These are phyloP conservation scores for Agonum fuliginosum DNA, from an alignment of 2,888 invertebrate species.

Conservation along the genomic window DNA sequence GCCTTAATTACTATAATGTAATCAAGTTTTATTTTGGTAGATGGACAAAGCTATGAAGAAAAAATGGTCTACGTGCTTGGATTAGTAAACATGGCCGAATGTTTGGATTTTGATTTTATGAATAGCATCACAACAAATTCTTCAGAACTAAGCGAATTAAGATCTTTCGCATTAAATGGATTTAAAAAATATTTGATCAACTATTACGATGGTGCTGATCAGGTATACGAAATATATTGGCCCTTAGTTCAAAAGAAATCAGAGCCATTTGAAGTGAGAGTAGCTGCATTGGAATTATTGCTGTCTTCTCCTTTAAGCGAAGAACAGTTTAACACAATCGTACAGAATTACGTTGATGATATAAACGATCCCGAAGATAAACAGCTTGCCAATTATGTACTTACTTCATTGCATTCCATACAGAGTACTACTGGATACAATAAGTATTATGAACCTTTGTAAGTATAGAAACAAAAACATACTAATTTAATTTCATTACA, in stretches of 20 bases:
- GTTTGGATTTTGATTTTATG: too few species aligned
- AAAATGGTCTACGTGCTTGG: background rate
- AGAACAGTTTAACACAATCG: conserved; percentile 3
- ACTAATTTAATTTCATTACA: too few species aligned
- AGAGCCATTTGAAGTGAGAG: conserved; percentile 27
- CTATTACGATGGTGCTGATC: background rate
- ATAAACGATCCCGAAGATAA: background rate
- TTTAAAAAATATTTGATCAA: background rate
- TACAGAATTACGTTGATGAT: background rate
- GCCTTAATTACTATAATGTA: too few species aligned
- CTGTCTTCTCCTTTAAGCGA: background rate
- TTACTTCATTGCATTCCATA: too few species aligned
- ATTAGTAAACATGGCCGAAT: background rate
- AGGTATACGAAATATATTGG: conserved; percentile 11
- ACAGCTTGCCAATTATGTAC: conserved; percentile 25
- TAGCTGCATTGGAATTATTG: too few species aligned
- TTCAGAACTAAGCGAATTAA: background rate
- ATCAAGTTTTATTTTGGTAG: background rate
- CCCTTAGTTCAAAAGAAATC: conserved; percentile 23
- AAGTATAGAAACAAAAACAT: too few species aligned
- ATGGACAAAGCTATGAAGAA: background rate
- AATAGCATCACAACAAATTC: background rate
- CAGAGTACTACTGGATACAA: conserved; percentile 7
- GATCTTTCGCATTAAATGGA: background rate
- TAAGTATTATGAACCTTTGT: background rate